Percentiles rank a stretch among this genome's conserved stretches.
Evolutionary conservation across 1,140 invertebrate genomes (phyloP).

Genomic region (Leucophenga varia): DNA sequence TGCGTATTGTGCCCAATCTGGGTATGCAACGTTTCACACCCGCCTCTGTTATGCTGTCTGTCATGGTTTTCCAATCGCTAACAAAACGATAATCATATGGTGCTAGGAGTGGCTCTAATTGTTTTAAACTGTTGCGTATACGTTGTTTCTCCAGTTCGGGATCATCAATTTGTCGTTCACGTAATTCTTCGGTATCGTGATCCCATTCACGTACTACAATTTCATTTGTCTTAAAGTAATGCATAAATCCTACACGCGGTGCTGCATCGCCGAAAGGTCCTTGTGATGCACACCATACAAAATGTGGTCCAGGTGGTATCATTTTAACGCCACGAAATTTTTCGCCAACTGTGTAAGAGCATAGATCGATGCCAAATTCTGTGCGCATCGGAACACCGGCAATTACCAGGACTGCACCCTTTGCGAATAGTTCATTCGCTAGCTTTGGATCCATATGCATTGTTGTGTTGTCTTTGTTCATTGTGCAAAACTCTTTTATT

Average conservation of each 20-base stretch:
- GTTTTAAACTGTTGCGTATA: conserved; percentile 71
- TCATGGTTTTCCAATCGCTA: conserved; percentile 83
- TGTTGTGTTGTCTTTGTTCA: conserved; percentile 41
- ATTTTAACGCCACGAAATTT: conserved; percentile 97
- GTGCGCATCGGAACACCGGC: conserved; percentile 83
- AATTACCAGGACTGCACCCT: conserved; percentile 82
- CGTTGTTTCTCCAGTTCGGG: conserved; percentile 61
- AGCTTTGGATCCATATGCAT: conserved; percentile 75
- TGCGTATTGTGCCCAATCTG: conserved; percentile 63
- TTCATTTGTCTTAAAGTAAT: conserved; percentile 81
- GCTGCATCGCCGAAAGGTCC: conserved; percentile 60
- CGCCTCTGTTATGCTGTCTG: conserved; percentile 70
- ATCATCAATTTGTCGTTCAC: conserved; percentile 58
- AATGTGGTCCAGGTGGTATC: conserved; percentile 97
- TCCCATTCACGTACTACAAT: conserved; percentile 88
- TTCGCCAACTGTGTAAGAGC: conserved; percentile 88
- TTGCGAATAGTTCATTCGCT: conserved; percentile 74
- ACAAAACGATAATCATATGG: conserved; percentile 90
- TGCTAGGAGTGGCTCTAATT: conserved; percentile 80
- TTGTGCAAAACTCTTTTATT: conserved; percentile 9
- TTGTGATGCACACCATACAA: conserved; percentile 75
- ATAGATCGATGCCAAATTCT: conserved; percentile 96
- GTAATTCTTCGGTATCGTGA: conserved; percentile 66
- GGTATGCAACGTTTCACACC: conserved; percentile 63
- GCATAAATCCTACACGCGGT: conserved; percentile 83